Evolutionary conservation across 1,140 invertebrate species (phyloP), one percentile per base, ranked within the genome.

Genomic region (Kradibia gibbosae): DNA sequence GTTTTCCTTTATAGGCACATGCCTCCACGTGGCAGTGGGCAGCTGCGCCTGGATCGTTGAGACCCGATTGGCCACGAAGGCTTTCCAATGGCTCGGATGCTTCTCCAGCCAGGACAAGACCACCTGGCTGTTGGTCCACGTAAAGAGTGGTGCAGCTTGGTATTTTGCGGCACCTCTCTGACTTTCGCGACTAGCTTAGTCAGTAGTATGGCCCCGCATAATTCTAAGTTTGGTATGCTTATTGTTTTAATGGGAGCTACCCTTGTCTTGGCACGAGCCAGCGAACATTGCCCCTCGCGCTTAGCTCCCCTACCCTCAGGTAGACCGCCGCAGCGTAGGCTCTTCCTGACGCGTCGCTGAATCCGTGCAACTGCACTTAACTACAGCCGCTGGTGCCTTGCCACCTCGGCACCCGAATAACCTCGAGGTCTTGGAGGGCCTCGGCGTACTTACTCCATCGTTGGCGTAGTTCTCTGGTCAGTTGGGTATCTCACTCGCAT

Each of bases 271-370:
- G 17, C 57, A 25, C n/a, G n/a, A n/a, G n/a, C n/a, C n/a, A n/a
- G 10, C 57, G 1, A 57, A 34, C 13, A 84, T 53, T 3, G 62
- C 5, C 1, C 73, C 42, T 0, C 48, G n/a, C 13, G 17, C 5
- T 17, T 25, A 34, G 3, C 7, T 55, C 36, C 1, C 1, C 3
- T 4, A 48, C 55, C 31, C 62, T 71, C 7, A 84, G 2, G 62
- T 82, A 84, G 7, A 82, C 79, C 17, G 45, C 74, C 83, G 0
- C n/a, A n/a, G 22, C 74, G 34, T 80, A 84, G 0, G 83, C 81
- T 1, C 48, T 36, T 20, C 53, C n/a, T 22, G 78, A 83, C 0
- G 80, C 84, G 15, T 84, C 84, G 1, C 70, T 72, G 45, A 84
- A 84, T 0, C 84, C 84, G 28, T 83, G 77, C 7, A 83, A 25